Evolutionary conservation across 1,140 invertebrate species (phyloP).

Genomic region (Zaprionus lachaisei): DNA sequence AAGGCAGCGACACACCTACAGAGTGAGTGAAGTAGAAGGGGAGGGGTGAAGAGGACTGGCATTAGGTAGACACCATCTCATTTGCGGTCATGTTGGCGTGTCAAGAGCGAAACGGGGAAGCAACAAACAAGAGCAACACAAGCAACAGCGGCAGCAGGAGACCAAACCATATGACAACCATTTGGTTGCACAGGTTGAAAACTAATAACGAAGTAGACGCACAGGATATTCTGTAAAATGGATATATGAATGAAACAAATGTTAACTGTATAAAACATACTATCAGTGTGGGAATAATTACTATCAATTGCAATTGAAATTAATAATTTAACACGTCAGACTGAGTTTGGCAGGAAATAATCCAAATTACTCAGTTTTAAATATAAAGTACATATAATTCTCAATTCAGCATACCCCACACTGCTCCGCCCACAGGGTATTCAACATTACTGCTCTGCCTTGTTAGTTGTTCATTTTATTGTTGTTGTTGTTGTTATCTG

Average conservation of each 20-base stretch:
- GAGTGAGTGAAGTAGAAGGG: background rate
- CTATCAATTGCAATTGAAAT: background rate
- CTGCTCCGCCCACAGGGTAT: constrained; percentile 10
- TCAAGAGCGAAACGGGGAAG: constrained; percentile 59
- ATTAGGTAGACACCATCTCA: constrained; percentile 66
- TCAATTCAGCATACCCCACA: background rate
- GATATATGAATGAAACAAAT: background rate
- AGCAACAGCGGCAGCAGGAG: constrained; percentile 15
- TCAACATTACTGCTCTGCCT: background rate
- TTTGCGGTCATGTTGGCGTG: constrained; percentile 74
- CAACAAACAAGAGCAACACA: constrained; percentile 42
- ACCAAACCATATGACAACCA: constrained; percentile 63
- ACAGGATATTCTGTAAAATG: background rate
- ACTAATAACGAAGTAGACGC: background rate
- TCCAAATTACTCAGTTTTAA: background rate
- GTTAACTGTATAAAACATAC: background rate
- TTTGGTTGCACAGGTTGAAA: constrained; percentile 42
- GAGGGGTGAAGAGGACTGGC: background rate
- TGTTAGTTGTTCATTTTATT: constrained; percentile 8
- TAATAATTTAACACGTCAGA: background rate
- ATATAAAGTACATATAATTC: too few relatives aligned
- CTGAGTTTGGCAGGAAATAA: too few relatives aligned
- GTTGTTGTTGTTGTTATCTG: background rate
- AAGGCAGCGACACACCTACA: constrained; percentile 37
- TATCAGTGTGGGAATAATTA: too few relatives aligned